Evolutionary conservation across 1,140 invertebrate genomes (phyloP), one percentile per base, ranked within the genome.

Genomic region (Augochlora pura): DNA sequence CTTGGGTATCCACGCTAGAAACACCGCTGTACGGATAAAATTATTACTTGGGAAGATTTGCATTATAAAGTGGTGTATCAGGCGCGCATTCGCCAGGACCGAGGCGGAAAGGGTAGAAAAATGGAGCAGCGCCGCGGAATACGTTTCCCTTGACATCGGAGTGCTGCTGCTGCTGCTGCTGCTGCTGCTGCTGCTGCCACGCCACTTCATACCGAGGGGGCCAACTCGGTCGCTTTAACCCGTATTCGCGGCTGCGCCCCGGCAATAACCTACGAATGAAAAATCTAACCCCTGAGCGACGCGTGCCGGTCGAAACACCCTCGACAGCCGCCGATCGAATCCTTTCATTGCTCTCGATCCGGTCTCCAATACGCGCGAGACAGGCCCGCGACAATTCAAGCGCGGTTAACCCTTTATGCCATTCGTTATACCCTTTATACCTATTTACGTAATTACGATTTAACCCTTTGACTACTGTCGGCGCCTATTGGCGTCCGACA

Each of bases 31-130:
- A 23, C 4, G 52, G 71, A 71, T 46, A 73, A 76, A 83, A 86
- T 86, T 86, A 86, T 86, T 86, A 86, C 83, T 86, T 85, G 81
- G 85, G 74, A 83, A 72, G 73, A 86, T 86, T 86, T 86, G 85
- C 85, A 86, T 86, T 77, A 83, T 84, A 86, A 86, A 86, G 84
- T 78, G 81, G 68, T 68, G 67, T 68, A 74, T 76, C 82, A 82
- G 46, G 66, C 39, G 66, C 39, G 57, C 68, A 67, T 39, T 39
- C 67, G 38, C 32, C 23, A 67, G 54, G 57, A 64, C 57, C 71
- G 10, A 32, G 32, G 39, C 21, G 42, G 65, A 70, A 70, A 77
- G 68, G 80, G 59, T 70, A 76, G 84, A 84, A 88, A 86, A 86
- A 86, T 86, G 72, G 69, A 86, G 71, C 83, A 67, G 64, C n/a